Evolutionary conservation across 2,113 vertebrate species (phyloP), one percentile per base, ranked within the genome.

Genomic region (Mus spicilegus): DNA sequence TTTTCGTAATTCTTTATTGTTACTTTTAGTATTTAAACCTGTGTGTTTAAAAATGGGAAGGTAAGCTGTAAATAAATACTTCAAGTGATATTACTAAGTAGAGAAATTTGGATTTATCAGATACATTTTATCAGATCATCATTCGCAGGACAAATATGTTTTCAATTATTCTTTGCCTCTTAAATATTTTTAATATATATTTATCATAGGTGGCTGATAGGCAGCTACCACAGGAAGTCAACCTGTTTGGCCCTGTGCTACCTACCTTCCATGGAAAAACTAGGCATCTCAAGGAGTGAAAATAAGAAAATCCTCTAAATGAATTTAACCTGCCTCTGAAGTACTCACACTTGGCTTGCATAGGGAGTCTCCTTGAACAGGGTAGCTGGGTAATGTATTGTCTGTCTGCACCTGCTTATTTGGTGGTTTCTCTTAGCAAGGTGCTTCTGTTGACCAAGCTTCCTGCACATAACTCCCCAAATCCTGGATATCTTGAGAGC

Each of bases 71-170:
- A 67, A 76, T 69, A 89, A 84, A 49, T 88, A 10, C 42, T 4
- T 42, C 51, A 42, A 87, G 46, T 54, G 39, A 33, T 11, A 72
- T 80, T 13, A 3, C 11, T 33, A 70, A 36, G 8, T 33, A 61
- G 42, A 73, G 26, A 77, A 61, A 61, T 72, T 91, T 95, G 39
- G 19, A 80, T 36, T 87, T 78, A 63, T 92, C 78, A 42, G 24
- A 46, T 61, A 75, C 3, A 80, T 70, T 72, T 70, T 91, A 63
- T 81, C 65, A 91, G 49, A 78, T 61, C 78, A 30, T 61, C 33
- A 86, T 30, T 9, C 16, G 49, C 16, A 39, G 63, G 17, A 39
- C 39, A 81, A 63, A 39, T 54, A 42, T 63, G 1, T n/a, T 61
- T 72, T 36, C 8, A 73, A 33, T 22, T 81, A 46, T 65, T 30